Conservation (phyloP, 2,888 invertebrate species). For the Acanthosepion pharaonis region DNA sequence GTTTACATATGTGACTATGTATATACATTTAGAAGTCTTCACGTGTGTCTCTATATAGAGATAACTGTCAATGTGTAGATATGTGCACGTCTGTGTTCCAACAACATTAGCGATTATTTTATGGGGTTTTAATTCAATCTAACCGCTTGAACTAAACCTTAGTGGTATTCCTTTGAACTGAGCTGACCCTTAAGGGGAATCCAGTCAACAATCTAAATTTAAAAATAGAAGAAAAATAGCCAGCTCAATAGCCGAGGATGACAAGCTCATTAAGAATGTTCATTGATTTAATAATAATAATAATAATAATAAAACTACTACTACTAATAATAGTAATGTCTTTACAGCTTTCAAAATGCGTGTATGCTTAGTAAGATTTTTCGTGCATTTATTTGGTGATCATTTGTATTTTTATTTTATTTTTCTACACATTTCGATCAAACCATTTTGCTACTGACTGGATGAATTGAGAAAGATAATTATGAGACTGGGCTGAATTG, state of each 20-base stretch:
- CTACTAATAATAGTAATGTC: background rate
- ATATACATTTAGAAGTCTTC: too few species aligned
- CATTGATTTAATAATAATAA: background rate
- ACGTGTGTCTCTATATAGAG: background rate
- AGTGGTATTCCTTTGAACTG: too few species aligned
- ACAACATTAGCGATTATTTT: too few species aligned
- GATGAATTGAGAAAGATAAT: constrained; percentile 33
- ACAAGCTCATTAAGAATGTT: too few species aligned
- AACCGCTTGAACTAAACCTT: too few species aligned
- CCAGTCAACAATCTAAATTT: too few species aligned
- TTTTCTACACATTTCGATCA: background rate
- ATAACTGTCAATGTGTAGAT: background rate
- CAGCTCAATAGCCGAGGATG: too few species aligned
- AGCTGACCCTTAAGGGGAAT: too few species aligned
- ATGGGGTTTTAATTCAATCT: too few species aligned
- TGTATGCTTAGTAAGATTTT: background rate
- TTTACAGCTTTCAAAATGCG: background rate
- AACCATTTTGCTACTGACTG: background rate
- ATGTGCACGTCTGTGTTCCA: too few species aligned
- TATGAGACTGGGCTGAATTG: background rate
- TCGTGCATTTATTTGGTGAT: background rate
- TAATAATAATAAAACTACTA: constrained; percentile 2
- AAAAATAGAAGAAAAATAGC: too few species aligned
- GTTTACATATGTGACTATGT: too few species aligned
- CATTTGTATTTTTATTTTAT: background rate